Base-by-base conservation (phyloP, 2,797 vertebrate genomes). In the Huso huso region DNA sequence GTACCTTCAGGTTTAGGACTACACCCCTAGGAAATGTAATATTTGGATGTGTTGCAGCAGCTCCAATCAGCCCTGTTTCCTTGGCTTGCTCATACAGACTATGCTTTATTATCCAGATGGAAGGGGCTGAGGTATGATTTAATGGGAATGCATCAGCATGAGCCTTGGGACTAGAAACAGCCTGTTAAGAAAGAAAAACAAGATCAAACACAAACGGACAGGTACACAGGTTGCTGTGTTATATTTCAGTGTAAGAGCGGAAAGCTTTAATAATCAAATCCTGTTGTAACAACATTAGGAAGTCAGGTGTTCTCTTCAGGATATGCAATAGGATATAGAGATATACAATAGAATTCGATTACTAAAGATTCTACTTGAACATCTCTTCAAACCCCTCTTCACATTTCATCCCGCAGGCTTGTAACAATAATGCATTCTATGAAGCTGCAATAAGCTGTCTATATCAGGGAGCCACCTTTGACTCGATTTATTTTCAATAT, bases 81-180 rank as follows among this genome's bases (percentile, higher is more conserved):
- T 61, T 6, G 50, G 49, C 10, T 51, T 6, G 10, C 49, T 49
- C 66, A 61, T 12, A 15, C 23, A 61, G 55, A 48, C 12, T 11
- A 8, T 62, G 11, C 11, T 13, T 53, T 50, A 50, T 65, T 18
- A 8, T 48, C 61, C 15, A 37, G 23, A 37, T 37, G 52, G 7
- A 67, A 37, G 18, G 12, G 12, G 51, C 55, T 67, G 62, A 65
- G 51, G 15, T 62, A 61, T 49, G 6, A 12, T 37, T 62, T 18
- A 9, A 62, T 13, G 48, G 63, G 50, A 68, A 68, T 51, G 64
- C 60, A 68, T 53, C 3, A 12, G 12, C 59, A 48, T 49, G 15
- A 48, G 51, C 11, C 51, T 53, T 50, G 61, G 49, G 61, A 61
- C 66, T 51, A 1, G 1, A 12, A 63, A 13, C 63, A 48, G 15